Evolutionary conservation across 2,797 vertebrate species (phyloP), one percentile per base, ranked within the genome.

Genomic region (Agapornis canus): DNA sequence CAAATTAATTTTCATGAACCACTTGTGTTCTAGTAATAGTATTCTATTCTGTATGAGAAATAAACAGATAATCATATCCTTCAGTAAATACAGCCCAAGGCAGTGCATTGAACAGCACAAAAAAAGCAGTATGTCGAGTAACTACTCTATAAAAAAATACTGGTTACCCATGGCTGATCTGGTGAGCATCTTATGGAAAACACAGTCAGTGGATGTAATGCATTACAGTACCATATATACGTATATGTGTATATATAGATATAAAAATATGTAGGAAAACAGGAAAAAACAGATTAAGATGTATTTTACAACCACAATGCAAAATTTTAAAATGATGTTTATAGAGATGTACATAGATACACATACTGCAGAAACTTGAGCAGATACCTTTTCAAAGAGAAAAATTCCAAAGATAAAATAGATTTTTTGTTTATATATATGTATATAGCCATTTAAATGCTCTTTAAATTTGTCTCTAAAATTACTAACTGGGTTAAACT

Each of bases 201-300:
- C 2, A 23, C 10, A 29, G 12, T 43, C 27, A 51, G 35, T 63
- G n/a, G 12, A 39, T 4, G 5, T 51, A 63, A 57, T 29, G 21
- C 25, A 57, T 5, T 43, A 29, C 39, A 31, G 11, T 59, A 54
- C 21, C 12, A 54, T 21, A 37, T 21, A 47, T 14, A 47, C 1
- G 23, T 13, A 29, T 1, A 7, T 2, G 5, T 3, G 11, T 17
- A 9, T 12, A 12, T 12, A 18, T 16, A 40, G 9, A 12, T 32
- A 32, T 3, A 32, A 6, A 57, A 57, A 59, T 6, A 47, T n/a
- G 27, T 35, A 35, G 21, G 35, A 61, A 60, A 26, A 73, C 3
- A 81, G 13, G 7, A 31, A 54, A 79, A 73, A 77, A 3, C 7
- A 70, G 69, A 65, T 54, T 18, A 63, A 37, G 25, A 59, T 63